Conservation (phyloP, 30 jellyfish, hydroid and myxozoan species). For the Cassiopea andromeda region DNA sequence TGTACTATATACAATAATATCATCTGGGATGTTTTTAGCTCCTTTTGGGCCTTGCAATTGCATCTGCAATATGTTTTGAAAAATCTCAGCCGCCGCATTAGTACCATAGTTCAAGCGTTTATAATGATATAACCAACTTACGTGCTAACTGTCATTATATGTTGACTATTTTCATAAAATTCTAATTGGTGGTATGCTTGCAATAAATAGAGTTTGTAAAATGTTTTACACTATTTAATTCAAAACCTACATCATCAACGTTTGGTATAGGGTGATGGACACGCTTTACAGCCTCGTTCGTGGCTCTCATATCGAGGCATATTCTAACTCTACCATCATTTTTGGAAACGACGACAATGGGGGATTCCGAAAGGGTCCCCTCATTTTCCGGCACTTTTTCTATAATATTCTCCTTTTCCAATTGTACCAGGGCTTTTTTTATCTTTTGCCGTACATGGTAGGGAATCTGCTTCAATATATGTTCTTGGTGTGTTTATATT, state of each 20-base stretch:
- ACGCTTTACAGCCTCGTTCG: slow-evolving; percentile 40
- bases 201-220: slow-evolving; percentile 27
- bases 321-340: slow-evolving; percentile 33
- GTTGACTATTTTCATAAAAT: slow-evolving; percentile 17
- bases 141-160: neutral
- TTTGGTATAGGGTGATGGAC: slow-evolving; percentile 20
- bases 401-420: slow-evolving; percentile 13
- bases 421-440: slow-evolving; percentile 6
- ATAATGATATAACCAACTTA: neutral
- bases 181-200: slow-evolving; percentile 61
- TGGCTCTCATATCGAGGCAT: slow-evolving; percentile 51
- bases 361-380: slow-evolving; percentile 32
- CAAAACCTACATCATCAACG: neutral
- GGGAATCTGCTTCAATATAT: neutral
- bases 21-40: slow-evolving; percentile 25
- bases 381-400: slow-evolving; percentile 35
- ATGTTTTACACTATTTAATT: slow-evolving; percentile 16
- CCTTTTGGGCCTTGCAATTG: slow-evolving; percentile 6
- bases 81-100: neutral
- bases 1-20: neutral
- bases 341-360: slow-evolving; percentile 19
- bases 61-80: neutral
- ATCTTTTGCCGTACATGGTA: neutral
- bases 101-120: neutral
- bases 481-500: neutral